A percentile compares a stretch with the other conserved stretches of the same genome.
phyloP scores from a whole-genome alignment of 2,113 vertebrate genomes.

The Vanacampus margaritifer region DNA sequence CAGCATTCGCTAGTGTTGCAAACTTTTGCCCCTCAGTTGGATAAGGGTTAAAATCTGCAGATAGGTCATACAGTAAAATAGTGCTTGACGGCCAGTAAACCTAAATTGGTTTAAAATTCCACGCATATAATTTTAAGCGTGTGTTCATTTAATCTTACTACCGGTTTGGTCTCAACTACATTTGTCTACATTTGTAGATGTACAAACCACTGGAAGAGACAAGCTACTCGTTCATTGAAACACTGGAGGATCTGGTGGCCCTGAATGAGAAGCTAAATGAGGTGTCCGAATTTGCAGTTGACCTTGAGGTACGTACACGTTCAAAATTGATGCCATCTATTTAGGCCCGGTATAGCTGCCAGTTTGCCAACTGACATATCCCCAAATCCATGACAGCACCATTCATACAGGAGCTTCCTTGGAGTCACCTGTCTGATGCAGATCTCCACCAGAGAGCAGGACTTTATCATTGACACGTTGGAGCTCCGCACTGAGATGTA shows the following conservation, averaged over 20 bases:
- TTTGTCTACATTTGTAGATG: slow-evolving; percentile 67
- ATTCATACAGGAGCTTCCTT: slow-evolving; percentile 93
- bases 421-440: slow-evolving; percentile 95
- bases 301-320: slow-evolving; percentile 82
- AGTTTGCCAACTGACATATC: not conserved
- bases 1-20: too few relatives aligned
- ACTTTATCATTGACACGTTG: slow-evolving; percentile 89
- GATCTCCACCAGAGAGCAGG: slow-evolving; percentile 89
- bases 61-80: not conserved
- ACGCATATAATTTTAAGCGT: not conserved
- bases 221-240: slow-evolving; percentile 78
- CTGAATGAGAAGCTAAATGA: slow-evolving; percentile 86
- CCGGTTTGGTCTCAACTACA: not conserved
- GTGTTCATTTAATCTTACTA: not conserved
- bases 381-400: slow-evolving; percentile 75
- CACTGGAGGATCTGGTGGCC: slow-evolving; percentile 83
- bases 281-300: slow-evolving; percentile 87
- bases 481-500: slow-evolving; percentile 88
- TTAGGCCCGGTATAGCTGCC: not conserved
- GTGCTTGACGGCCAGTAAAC: not conserved
- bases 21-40: too few relatives aligned
- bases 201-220: slow-evolving; percentile 79
- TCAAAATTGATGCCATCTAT: not conserved
- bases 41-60: too few relatives aligned
- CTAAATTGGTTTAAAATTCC: not conserved